Evolutionary conservation across 2,888 invertebrate species (phyloP), one percentile per base, ranked within the genome.

Genomic region (Xestoiulus laeticollis): DNA sequence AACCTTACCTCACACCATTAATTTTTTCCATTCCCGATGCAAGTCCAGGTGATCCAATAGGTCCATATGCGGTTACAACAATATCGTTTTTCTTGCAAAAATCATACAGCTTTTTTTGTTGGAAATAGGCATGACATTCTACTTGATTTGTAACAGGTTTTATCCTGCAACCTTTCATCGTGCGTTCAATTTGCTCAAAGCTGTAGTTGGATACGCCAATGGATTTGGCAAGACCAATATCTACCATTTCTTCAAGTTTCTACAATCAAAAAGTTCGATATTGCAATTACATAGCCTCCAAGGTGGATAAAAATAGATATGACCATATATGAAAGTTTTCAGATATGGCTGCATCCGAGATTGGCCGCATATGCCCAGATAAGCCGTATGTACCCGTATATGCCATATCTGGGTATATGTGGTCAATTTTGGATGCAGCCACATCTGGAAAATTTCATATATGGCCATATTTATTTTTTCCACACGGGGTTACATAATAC

Each of bases 121-220:
- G 91, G 87, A 91, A 91, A 89, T 91, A 91, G n/a, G 91, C 90
- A 88, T 92, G 91, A n/a, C 91, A 90, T 88, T 92, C 92, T 14
- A 92, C 91, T 91, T 91, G 89, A 88, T 95, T 91, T 92, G 92
- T 93, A 86, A 95, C 93, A 68, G 95, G 96, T 89, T 94, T 94
- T 87, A 96, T 93, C 86, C 92, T 93, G 3, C 94, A 94, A 84
- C 93, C 93, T 33, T 94, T 92, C 82, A 95, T 91, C 88, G 97
- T 92, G 87, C 95, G 93, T 87, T 93, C 92, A 88, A 97, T 93
- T 92, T 98, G 98, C 32, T 93, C 93, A 48, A 92, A 93, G 91
- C 95, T 97, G 91, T 96, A 95, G 91, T 98, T 98, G 0, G 97
- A 98, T 5, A 98, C 91, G 0, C 98, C 98, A 90, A 98, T 96